Conservation (phyloP, 2,113 vertebrate species). For the human (Homo sapiens) region GRCh38 chr17:66589501-66590000, state of each 20-base stretch:
- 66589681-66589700: not conserved
- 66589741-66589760: not conserved
- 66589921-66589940: too few relatives aligned
- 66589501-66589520: not conserved
- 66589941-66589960: too few relatives aligned
- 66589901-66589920: too few relatives aligned
- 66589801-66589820: too few relatives aligned
- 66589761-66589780: fast-evolving
- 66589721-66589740: not conserved
- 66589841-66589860: too few relatives aligned
- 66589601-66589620: not conserved
- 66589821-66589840: too few relatives aligned
- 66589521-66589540: not conserved
- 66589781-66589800: too few relatives aligned
- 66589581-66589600: not conserved
- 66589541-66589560: not conserved
- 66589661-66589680: not conserved
- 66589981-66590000: too few relatives aligned
- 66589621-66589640: not conserved
- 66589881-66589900: too few relatives aligned
- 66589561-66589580: not conserved
- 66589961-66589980: too few relatives aligned
- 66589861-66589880: too few relatives aligned
- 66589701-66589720: not conserved
- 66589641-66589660: not conserved